Conservation (phyloP, 2,113 vertebrate species). For the Rissa tridactyla region DNA sequence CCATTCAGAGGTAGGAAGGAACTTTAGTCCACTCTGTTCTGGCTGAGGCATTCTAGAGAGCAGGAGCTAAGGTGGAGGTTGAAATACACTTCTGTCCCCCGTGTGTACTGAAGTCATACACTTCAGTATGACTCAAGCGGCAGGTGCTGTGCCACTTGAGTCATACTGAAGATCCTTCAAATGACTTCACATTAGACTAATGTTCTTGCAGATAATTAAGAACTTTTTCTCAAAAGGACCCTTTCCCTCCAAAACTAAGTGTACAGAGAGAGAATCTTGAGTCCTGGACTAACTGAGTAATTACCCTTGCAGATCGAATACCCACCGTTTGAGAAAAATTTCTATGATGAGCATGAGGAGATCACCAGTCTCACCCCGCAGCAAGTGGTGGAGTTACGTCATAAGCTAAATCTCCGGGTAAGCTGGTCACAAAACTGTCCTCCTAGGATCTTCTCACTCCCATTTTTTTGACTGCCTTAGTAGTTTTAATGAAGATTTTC, state of each 20-base stretch:
- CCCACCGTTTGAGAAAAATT: constrained; percentile 96
- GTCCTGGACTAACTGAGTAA: constrained; percentile 57
- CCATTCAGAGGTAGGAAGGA: constrained; percentile 88
- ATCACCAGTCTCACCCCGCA: constrained; percentile 84
- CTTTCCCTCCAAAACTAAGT: not conserved
- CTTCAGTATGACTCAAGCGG: no score
- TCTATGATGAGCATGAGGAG: constrained; percentile 95
- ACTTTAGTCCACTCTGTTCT: not conserved
- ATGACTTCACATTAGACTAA: not conserved
- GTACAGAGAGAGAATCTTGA: constrained; percentile 19
- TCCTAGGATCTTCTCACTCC: not conserved
- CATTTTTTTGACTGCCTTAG: not conserved
- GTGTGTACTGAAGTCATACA: no score
- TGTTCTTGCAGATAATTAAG: not conserved
- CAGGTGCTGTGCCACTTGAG: not conserved
- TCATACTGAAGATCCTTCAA: not conserved
- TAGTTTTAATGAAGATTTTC: not conserved
- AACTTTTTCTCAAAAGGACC: not conserved
- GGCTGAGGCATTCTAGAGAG: not conserved
- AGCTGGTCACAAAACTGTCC: constrained; percentile 4
- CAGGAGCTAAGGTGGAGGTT: not conserved
- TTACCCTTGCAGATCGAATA: constrained; percentile 89
- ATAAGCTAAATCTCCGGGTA: constrained; percentile 94
- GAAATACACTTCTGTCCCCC: not conserved
- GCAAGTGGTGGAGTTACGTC: constrained; percentile 88